A percentile compares a stretch with the other conserved stretches of the same genome.
These are phyloP conservation scores for Ormyrus pomaceus DNA, from an alignment of 2,888 invertebrate genomes.

Conservation along the genomic window DNA sequence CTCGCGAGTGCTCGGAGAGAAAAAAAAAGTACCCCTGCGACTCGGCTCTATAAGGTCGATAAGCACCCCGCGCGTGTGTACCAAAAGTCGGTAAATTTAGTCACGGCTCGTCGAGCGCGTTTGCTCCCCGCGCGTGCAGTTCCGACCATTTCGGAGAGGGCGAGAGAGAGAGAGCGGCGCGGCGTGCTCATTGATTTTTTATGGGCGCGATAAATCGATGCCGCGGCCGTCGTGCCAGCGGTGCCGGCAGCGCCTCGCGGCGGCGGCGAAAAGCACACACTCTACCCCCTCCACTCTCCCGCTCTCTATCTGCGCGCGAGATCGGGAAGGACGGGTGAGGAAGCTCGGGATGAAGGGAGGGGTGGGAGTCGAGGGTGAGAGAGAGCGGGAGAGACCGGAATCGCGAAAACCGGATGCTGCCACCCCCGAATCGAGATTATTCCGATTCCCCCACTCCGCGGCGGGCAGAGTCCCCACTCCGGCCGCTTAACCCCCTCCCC, in stretches of 20 bases:
- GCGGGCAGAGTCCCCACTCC: conserved; percentile 9
- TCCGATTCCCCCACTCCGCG: conserved; percentile 1
- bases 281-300: neutral
- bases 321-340: conserved; percentile 6
- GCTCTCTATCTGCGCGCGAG: neutral
- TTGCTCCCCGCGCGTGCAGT: neutral
- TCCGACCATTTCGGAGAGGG: neutral
- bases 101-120: conserved; percentile 7
- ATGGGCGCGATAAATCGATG: conserved; percentile 50
- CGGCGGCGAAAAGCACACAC: neutral
- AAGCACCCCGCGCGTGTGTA: neutral
- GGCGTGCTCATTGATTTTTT: conserved; percentile 48
- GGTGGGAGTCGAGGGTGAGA: neutral
- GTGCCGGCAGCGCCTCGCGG: conserved; percentile 24
- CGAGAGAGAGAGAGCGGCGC: neutral
- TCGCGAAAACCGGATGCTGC: conserved; percentile 41
- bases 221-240: neutral
- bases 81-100: conserved; percentile 5
- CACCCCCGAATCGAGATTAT: conserved; percentile 35
- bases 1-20: too few relatives aligned
- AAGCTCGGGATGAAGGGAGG: neutral
- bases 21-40: too few relatives aligned
- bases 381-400: neutral
- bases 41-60: too few relatives aligned
- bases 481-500: conserved; percentile 8